phyloP scores from a whole-genome alignment of 2,797 vertebrate genomes.

The Onychomys leucogaster region DNA sequence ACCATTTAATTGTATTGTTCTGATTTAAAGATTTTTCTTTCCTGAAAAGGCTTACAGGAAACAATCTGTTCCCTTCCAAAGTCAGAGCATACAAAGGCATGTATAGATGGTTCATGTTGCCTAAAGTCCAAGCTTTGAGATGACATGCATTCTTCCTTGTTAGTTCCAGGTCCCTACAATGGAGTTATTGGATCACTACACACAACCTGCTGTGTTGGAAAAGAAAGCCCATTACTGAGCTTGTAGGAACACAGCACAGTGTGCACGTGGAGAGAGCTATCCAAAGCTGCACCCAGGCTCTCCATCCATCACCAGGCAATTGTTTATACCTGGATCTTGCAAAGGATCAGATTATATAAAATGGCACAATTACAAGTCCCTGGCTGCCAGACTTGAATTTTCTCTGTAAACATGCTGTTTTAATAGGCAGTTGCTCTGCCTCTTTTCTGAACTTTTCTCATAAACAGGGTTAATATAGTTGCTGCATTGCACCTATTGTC shows the following conservation, averaged over 20 bases:
- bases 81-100: background rate
- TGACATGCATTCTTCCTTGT: background rate
- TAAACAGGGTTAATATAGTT: background rate
- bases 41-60: background rate
- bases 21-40: background rate
- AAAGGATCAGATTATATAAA: background rate
- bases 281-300: background rate
- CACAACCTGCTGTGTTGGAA: background rate
- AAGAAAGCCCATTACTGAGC: background rate
- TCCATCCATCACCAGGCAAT: background rate
- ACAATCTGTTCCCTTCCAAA: background rate
- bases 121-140: background rate
- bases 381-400: background rate
- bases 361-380: background rate
- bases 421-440: background rate
- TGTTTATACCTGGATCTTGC: background rate
- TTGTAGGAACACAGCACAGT: rapidly evolving
- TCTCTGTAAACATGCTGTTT: background rate
- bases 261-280: background rate
- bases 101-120: background rate
- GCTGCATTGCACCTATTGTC: background rate
- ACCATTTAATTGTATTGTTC: background rate
- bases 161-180: background rate
- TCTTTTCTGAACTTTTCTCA: background rate
- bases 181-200: background rate